These are phyloP conservation scores for Melanerpes aurifrons DNA, from an alignment of 2,113 vertebrate species.

Conservation along the genomic window DNA sequence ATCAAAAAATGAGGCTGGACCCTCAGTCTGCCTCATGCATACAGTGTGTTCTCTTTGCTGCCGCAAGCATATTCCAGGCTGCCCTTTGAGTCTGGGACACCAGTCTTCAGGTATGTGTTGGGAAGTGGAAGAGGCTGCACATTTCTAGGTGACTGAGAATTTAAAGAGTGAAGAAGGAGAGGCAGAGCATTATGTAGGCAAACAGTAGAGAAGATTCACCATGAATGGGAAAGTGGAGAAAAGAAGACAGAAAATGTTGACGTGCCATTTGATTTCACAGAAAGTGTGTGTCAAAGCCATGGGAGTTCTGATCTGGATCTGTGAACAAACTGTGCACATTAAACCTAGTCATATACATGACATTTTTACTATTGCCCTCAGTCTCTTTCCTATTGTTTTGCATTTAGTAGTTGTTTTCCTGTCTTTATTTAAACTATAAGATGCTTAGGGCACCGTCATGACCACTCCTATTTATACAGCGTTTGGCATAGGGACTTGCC, in stretches of 20 bases:
- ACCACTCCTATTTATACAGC: conserved; percentile 45
- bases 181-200: not conserved
- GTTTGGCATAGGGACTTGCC: conserved; percentile 3
- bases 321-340: not conserved
- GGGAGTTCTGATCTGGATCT: not conserved
- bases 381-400: conserved; percentile 39
- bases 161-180: not conserved
- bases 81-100: not conserved
- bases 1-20: not conserved
- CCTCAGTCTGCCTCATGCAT: not conserved
- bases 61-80: not conserved
- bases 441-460: conserved; percentile 14
- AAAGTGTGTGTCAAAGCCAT: not conserved
- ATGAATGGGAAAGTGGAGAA: not conserved
- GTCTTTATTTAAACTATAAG: conserved; percentile 38
- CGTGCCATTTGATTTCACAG: not conserved
- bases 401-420: conserved; percentile 8
- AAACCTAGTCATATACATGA: not conserved
- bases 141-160: not conserved
- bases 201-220: not conserved
- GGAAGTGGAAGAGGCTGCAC: not conserved
- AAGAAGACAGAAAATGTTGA: not conserved
- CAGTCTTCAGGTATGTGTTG: not conserved
- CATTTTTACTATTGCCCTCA: conserved; percentile 14
- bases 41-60: not conserved